Evolutionary conservation across 2,888 invertebrate genomes (phyloP).

Genomic region (Drosophila gaucha): DNA sequence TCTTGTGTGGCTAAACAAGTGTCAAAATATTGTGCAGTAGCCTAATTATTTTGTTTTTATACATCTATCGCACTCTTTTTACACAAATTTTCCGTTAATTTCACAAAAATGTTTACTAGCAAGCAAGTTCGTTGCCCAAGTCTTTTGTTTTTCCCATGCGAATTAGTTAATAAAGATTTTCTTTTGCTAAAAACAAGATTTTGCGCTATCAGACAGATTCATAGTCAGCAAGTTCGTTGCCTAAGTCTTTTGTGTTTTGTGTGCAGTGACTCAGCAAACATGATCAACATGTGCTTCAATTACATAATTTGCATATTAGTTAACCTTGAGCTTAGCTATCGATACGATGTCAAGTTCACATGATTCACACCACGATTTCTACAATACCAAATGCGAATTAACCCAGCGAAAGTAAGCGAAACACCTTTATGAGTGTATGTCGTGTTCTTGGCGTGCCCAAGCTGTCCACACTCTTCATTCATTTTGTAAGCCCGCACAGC

Average conservation of each 20-base stretch:
- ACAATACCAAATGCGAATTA: neutral
- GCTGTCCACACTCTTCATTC: conserved; percentile 27
- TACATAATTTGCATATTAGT: conserved; percentile 62
- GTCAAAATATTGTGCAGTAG: neutral
- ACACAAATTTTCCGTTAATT: neutral
- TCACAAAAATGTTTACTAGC: no score
- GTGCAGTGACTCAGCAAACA: conserved; percentile 12
- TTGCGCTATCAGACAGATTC: neutral
- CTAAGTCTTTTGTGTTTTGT: neutral
- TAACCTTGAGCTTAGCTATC: conserved; percentile 69
- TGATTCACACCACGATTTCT: conserved; percentile 29
- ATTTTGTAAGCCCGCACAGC: conserved; percentile 17
- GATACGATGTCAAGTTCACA: conserved; percentile 72
- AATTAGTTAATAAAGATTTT: neutral
- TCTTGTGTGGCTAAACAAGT: conserved; percentile 24
- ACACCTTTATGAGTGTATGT: conserved; percentile 1
- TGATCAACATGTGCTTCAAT: conserved; percentile 29
- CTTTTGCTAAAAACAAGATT: neutral
- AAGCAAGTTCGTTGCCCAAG: conserved; percentile 47
- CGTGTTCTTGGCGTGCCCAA: conserved; percentile 36
- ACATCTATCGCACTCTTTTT: neutral
- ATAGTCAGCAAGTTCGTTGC: conserved; percentile 2
- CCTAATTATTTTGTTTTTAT: conserved; percentile 1
- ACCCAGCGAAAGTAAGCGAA: conserved; percentile 39
- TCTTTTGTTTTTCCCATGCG: conserved; percentile 33